A percentile compares a stretch with the other conserved stretches of the same genome.
Conservation (phyloP, 2,888 invertebrate genomes). For the Ditylenchus weischeri region DNA sequence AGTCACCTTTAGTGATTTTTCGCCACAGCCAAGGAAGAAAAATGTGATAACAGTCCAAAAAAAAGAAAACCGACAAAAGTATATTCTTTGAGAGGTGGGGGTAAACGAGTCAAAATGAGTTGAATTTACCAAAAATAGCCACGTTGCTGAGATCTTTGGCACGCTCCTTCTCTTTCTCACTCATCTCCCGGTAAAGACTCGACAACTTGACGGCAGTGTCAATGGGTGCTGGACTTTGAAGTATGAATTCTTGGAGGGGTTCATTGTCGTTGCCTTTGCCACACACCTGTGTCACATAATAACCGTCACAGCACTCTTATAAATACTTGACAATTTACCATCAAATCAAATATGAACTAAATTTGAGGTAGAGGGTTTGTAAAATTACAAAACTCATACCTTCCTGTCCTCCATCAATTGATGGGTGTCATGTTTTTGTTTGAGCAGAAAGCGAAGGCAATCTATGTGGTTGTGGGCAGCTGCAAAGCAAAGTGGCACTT, state of each 20-base stretch:
- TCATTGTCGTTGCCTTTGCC: slow-evolving; percentile 76
- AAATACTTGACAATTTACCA: slow-evolving; percentile 67
- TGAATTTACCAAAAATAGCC: slow-evolving; percentile 62
- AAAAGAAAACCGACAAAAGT: too few species aligned
- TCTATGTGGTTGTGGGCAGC: slow-evolving; percentile 94
- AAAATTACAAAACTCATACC: slow-evolving; percentile 59
- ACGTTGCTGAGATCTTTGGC: slow-evolving; percentile 92
- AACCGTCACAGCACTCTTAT: too few species aligned
- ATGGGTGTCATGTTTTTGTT: slow-evolving; percentile 95
- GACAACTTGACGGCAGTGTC: slow-evolving; percentile 97
- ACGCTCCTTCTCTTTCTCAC: slow-evolving; percentile 71
- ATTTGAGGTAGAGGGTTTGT: not conserved
- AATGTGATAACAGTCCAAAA: too few species aligned
- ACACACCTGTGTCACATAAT: slow-evolving; percentile 39
- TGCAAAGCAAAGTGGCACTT: slow-evolving; percentile 95
- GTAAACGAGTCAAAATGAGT: too few species aligned
- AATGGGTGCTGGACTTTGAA: slow-evolving; percentile 97
- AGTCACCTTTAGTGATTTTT: too few species aligned
- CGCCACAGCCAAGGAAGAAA: too few species aligned
- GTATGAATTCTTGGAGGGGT: slow-evolving; percentile 92
- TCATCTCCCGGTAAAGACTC: slow-evolving; percentile 71
- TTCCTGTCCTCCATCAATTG: slow-evolving; percentile 93
- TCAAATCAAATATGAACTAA: slow-evolving; percentile 84
- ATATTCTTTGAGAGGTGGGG: too few species aligned
- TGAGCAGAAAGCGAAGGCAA: slow-evolving; percentile 88